Base-by-base conservation (phyloP, 2,888 invertebrate genomes). In the Malthinus seriepunctatus region DNA sequence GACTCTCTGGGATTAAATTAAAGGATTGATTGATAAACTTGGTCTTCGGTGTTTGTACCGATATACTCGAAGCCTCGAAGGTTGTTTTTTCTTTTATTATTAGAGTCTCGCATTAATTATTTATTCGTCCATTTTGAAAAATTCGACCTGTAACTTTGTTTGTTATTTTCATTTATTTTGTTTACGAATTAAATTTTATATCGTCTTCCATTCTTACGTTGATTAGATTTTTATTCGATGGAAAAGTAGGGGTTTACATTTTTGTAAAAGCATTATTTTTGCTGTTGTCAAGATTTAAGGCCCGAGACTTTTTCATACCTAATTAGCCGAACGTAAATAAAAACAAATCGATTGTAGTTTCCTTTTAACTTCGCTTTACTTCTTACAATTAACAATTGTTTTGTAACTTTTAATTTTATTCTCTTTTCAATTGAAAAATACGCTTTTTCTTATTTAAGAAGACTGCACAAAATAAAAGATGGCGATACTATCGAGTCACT, bases 401-500 rank as follows among this genome's bases (percentile, higher is more conserved):
- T 45, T 53, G 11, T 39, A 37, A 32, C 48, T 32, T 31, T 48
- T 53, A 52, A 49, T 52, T 57, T 58, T 23, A 23, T 23, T 23
- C 23, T 42, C 14, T 42, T 15, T 15, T 64, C 62, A 68, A 71
- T 70, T 71, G 70, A 71, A 70, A 69, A 71, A 68, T 68, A 68
- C 68, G 68, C 66, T 69, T 67, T 63, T 67, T 67, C 65, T 64
- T 63, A 62, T 67, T 64, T 63, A 62, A 67, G 61, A 50, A 51
- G 61, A 57, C 56, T 51, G 54, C 60, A 63, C 49, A 67, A 68
- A 67, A 64, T 67, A 68, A 67, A 69, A 62, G 63, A 65, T 68
- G 65, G 62, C 65, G 67, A 67, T 69, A 70, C 69, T 69, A 68
- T 70, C 61, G 60, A 60, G 63, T 68, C 71, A 63, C 69, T 47